A percentile compares a stretch with the other conserved stretches of the same genome.
phyloP scores from a whole-genome alignment of 2,888 invertebrate genomes.

The Clivina fossor region DNA sequence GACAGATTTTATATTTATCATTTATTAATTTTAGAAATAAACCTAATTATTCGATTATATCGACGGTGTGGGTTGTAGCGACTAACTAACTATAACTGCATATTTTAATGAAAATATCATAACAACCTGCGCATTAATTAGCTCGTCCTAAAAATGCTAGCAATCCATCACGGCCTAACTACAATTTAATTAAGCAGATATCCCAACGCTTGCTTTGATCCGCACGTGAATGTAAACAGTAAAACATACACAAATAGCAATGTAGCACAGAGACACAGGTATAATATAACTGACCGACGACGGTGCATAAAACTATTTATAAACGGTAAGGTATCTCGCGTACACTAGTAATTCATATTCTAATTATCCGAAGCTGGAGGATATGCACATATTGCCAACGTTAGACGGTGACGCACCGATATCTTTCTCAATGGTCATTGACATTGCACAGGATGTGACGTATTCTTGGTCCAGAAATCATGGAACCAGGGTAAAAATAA shows the following conservation, averaged over 20 bases:
- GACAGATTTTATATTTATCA: too few relatives aligned
- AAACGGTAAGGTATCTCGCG: constrained; percentile 7
- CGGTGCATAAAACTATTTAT: constrained; percentile 17
- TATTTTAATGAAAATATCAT: too few relatives aligned
- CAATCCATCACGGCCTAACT: constrained; percentile 18
- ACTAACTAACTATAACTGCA: too few relatives aligned
- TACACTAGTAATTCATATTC: constrained; percentile 19
- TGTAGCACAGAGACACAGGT: constrained; percentile 10
- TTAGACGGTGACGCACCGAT: constrained; percentile 11
- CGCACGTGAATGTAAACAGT: neutral
- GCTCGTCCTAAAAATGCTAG: constrained; percentile 5
- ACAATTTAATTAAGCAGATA: constrained; percentile 22
- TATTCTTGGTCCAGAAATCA: constrained; percentile 45
- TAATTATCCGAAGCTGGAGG: constrained; percentile 15
- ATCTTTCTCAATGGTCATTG: constrained; percentile 21
- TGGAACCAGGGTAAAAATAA: constrained; percentile 49
- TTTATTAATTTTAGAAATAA: too few relatives aligned
- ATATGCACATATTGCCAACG: constrained; percentile 1
- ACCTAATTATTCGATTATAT: too few relatives aligned
- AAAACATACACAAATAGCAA: neutral
- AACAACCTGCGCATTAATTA: too few relatives aligned
- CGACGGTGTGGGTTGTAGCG: too few relatives aligned
- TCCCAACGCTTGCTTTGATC: constrained; percentile 23
- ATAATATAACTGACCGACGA: constrained; percentile 26
- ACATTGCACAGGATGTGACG: constrained; percentile 33